Evolutionary conservation across 2,888 invertebrate genomes (phyloP).

Genomic region (Eristalis tenax): DNA sequence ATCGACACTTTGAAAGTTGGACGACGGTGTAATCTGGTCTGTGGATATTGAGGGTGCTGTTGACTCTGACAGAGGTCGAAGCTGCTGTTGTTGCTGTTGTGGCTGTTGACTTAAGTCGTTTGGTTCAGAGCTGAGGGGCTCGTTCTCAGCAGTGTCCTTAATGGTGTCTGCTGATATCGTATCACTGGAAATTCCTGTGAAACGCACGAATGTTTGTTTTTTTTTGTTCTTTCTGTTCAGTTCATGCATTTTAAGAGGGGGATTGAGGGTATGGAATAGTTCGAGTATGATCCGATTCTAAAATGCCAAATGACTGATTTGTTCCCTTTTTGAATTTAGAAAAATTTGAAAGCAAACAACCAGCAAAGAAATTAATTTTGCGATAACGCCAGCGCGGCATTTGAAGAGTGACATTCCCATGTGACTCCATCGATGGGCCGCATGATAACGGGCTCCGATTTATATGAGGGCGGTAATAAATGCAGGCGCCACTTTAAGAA

Average conservation of each 20-base stretch:
- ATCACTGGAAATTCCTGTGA: constrained; percentile 81
- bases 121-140: constrained; percentile 36
- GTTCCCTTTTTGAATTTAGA: constrained; percentile 31
- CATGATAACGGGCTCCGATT: constrained; percentile 57
- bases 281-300: constrained; percentile 23
- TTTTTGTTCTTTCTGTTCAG: constrained; percentile 58
- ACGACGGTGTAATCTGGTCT: constrained; percentile 76
- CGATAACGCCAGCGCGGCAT: constrained; percentile 55
- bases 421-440: constrained; percentile 52
- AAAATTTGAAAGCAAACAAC: constrained; percentile 62
- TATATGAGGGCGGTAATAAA: constrained; percentile 66
- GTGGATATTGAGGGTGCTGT: constrained; percentile 69
- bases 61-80: constrained; percentile 46
- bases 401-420: constrained; percentile 19
- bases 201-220: constrained; percentile 73
- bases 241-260: constrained; percentile 46
- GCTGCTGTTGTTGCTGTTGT: constrained; percentile 71
- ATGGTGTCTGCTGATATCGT: constrained; percentile 63
- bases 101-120: constrained; percentile 48
- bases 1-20: constrained; percentile 85
- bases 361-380: constrained; percentile 30
- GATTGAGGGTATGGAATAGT: constrained; percentile 35
- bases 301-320: constrained; percentile 67
- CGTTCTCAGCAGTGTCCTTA: constrained; percentile 74
- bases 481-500: constrained; percentile 74